Base-by-base conservation (phyloP, 2,888 invertebrate species). In the Phalangium opilio region DNA sequence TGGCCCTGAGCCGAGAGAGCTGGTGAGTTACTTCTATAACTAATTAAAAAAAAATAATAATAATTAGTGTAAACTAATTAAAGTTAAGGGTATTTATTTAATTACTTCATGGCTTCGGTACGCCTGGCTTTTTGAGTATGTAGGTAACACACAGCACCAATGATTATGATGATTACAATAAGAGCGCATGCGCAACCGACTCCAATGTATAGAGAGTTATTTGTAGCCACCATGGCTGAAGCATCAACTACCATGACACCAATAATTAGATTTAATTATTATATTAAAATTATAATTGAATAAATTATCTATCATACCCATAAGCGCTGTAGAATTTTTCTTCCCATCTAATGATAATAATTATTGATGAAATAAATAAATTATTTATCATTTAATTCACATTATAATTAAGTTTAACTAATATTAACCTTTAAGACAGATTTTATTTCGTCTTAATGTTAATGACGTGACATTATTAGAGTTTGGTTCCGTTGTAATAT, bases 391-490 rank as follows among this genome's bases (percentile, higher is more conserved):
- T 7, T 8, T 27, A 27, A 27, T 8, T 27, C 8, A 27, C 4
- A 8, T 27, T 27, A 7, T 7, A 27, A 27, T 27, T 27, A 27
- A 27, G 4, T 27, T 27, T 7, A 27, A 27, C n/a, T n/a, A 27
- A 14, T 27, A n/a, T n/a, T n/a, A 81, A 83, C 61, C 76, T 77
- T 43, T 77, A 18, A 82, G 71, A 63, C 91, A 91, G 58, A 85
- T 82, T 70, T 90, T 91, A 66, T 79, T 80, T 50, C 91, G 72
- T 56, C 77, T 76, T 63, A 91, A 81, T 62, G 79, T 78, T 57
- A 91, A 71, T 44, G 76, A 75, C 10, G 85, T 86, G 41, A 79
- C 76, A 62, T 79, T 79, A 56, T 64, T 76, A 70, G 57, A 74
- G 64, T 62, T 62, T 12, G 62, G 64, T 59, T 79, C 77, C 51